Percentiles rank a stretch among this genome's conserved stretches.
Conservation (phyloP, 2,797 vertebrate species). For the Neomorphus geoffroyi region DNA sequence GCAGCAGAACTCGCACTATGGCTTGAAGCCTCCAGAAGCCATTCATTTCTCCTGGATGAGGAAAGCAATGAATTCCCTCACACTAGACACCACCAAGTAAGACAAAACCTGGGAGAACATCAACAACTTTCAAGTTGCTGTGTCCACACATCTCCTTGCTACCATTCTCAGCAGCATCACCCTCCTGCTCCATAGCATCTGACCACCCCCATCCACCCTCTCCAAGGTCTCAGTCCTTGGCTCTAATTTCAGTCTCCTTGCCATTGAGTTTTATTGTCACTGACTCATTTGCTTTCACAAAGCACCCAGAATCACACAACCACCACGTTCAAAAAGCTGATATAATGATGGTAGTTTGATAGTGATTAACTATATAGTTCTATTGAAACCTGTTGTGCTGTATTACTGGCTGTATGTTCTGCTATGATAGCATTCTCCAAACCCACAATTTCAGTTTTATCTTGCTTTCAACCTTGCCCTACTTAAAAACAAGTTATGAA, state of each 20-base stretch:
- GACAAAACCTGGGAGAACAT: neutral
- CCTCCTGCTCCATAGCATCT: neutral
- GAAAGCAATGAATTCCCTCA: neutral
- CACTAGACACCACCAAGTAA: neutral
- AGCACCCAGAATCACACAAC: neutral
- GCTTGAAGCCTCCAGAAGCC: too few relatives aligned
- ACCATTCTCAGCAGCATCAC: neutral
- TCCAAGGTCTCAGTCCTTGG: neutral
- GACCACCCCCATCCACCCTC: neutral
- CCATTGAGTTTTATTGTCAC: neutral
- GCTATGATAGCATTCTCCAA: neutral
- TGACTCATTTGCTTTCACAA: neutral
- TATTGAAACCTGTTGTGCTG: neutral
- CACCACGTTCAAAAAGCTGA: neutral
- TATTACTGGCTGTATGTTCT: neutral
- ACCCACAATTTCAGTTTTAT: neutral
- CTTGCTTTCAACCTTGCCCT: neutral
- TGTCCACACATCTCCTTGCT: neutral
- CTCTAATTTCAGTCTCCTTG: neutral
- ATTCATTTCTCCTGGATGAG: neutral
- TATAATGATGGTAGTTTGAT: neutral
- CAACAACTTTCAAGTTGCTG: neutral
- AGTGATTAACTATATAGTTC: rapidly evolving
- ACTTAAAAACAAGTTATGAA: neutral
- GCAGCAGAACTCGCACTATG: neutral